A percentile compares a stretch with the other conserved stretches of the same genome.
phyloP scores from a whole-genome alignment of 2,888 invertebrate species.

The Philaethria dido region DNA sequence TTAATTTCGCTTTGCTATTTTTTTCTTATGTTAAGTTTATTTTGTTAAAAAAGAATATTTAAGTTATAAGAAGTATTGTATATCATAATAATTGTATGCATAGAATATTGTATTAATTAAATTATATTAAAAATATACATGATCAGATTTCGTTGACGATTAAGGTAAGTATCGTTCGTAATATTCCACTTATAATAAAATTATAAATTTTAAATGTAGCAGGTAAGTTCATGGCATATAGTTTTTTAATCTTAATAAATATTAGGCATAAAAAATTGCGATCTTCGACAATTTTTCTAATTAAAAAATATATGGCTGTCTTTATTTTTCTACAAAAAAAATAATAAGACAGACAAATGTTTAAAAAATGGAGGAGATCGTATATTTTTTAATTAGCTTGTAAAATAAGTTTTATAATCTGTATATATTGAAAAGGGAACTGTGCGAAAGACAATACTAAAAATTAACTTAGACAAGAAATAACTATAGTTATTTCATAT shows the following conservation, averaged over 20 bases:
- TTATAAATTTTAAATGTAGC: not conserved
- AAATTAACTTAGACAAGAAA: conserved; percentile 48
- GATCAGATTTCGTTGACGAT: conserved; percentile 47
- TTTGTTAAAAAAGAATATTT: no score
- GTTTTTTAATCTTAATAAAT: conserved; percentile 8
- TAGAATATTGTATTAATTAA: not conserved
- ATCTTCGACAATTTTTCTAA: not conserved
- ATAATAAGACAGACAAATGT: not conserved
- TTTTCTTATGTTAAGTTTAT: no score
- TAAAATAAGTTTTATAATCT: conserved; percentile 42
- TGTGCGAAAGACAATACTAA: conserved; percentile 69
- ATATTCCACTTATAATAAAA: conserved; percentile 45
- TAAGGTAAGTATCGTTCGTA: conserved; percentile 34
- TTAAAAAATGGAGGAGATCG: conserved; percentile 16
- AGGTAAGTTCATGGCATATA: conserved; percentile 37
- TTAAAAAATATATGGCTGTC: not conserved
- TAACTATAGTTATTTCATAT: conserved; percentile 25
- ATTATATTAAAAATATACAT: conserved; percentile 37
- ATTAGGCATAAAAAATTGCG: conserved; percentile 3
- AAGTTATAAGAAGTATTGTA: not conserved
- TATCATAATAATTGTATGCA: not conserved
- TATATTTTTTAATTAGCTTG: conserved; percentile 20
- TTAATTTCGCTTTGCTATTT: not conserved
- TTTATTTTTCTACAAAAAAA: not conserved
- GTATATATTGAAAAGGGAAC: conserved; percentile 50